phyloP scores from a whole-genome alignment of 2,797 vertebrate species.

The Alca torda region DNA sequence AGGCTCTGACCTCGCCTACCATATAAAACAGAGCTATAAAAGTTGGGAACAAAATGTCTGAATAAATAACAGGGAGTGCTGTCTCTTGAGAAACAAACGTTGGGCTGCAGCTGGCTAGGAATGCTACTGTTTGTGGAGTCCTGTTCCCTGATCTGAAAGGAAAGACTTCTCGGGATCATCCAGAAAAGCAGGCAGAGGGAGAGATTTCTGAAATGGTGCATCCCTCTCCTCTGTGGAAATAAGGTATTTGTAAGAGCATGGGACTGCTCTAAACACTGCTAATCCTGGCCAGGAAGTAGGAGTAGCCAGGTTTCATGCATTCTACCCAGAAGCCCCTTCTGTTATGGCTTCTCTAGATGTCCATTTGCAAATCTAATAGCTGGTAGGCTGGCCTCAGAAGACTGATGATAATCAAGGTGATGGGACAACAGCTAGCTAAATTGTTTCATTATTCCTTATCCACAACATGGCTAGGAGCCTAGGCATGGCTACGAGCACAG shows the following conservation, averaged over 20 bases:
- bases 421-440: background rate
- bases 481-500: background rate
- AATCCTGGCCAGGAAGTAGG: background rate
- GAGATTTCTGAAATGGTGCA: background rate
- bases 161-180: background rate
- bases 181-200: background rate
- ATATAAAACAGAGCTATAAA: slow-evolving; percentile 68
- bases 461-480: background rate
- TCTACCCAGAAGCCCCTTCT: background rate
- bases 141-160: background rate
- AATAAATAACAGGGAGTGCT: slow-evolving; percentile 32
- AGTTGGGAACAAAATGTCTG: slow-evolving; percentile 60
- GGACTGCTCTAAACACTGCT: background rate
- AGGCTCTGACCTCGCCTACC: slow-evolving; percentile 48
- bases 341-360: background rate
- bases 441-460: background rate
- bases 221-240: background rate
- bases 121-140: background rate
- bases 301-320: background rate
- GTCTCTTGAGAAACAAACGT: slow-evolving; percentile 35
- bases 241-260: background rate
- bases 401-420: background rate
- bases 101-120: background rate
- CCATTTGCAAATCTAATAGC: background rate
- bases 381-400: background rate